Evolutionary conservation across 1,140 invertebrate genomes (phyloP).

Genomic region (Drosophila obscura): DNA sequence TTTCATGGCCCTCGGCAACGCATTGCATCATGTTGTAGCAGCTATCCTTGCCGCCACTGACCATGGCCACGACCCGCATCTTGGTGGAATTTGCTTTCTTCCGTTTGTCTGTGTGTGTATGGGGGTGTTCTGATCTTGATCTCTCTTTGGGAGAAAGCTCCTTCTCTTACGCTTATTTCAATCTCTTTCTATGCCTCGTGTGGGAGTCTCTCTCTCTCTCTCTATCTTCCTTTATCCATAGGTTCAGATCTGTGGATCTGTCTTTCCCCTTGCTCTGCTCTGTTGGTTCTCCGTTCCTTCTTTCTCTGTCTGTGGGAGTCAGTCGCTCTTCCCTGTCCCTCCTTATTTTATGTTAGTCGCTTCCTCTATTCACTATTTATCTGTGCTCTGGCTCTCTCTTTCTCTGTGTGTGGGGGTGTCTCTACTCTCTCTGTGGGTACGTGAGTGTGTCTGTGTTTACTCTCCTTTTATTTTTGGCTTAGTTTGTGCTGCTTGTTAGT

Average conservation of each 20-base stretch:
- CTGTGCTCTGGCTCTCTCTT: no score
- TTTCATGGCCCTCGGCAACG: constrained; percentile 96
- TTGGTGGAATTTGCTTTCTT: constrained; percentile 15
- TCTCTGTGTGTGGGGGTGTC: not conserved
- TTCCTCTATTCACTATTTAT: no score
- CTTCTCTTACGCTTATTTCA: constrained; percentile 2
- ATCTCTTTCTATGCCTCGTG: constrained; percentile 9
- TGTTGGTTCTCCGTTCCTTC: no score
- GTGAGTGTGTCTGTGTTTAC: constrained; percentile 6
- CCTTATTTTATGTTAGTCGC: no score
- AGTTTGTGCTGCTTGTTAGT: constrained; percentile 67
- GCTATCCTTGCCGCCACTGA: constrained; percentile 99
- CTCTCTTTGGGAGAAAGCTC: no score
- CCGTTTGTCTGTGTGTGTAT: no score
- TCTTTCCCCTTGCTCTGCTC: no score
- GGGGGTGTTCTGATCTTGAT: no score
- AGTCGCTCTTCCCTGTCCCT: no score
- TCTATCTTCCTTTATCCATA: no score
- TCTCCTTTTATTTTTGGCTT: constrained; percentile 52
- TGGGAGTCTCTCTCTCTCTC: not conserved
- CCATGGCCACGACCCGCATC: constrained; percentile 95
- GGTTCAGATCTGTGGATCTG: no score
- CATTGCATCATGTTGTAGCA: constrained; percentile 99
- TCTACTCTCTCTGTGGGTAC: not conserved
- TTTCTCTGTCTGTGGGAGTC: not conserved